Evolutionary conservation across 2,888 invertebrate species (phyloP).

Genomic region (Brachylomia viminalis): DNA sequence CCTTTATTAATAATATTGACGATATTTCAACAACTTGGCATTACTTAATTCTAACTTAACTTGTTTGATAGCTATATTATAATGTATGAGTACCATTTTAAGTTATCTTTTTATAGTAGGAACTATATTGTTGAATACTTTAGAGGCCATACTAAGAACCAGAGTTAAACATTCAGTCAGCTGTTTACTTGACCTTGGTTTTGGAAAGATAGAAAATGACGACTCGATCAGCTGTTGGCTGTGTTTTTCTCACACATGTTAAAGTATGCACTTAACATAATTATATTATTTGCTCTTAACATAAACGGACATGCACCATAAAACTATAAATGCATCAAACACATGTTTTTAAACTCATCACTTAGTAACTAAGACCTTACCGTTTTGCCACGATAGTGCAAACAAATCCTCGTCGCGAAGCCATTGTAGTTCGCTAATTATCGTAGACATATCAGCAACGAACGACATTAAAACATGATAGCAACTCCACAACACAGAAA

Average conservation of each 20-base stretch:
- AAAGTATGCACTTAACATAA: conserved; percentile 5
- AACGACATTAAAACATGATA: conserved; percentile 87
- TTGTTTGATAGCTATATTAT: too few relatives aligned
- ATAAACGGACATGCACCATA: not conserved
- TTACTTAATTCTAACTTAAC: conserved; percentile 8
- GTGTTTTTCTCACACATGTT: conserved; percentile 6
- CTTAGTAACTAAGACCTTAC: conserved; percentile 69
- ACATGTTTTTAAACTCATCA: not conserved
- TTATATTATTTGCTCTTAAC: conserved; percentile 18
- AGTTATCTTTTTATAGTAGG: not conserved
- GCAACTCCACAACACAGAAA: conserved; percentile 79
- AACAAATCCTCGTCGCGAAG: conserved; percentile 88
- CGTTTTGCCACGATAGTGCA: conserved; percentile 89
- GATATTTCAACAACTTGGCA: conserved; percentile 2
- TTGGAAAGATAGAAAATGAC: not conserved
- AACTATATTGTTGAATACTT: not conserved
- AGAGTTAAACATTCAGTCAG: conserved; percentile 12
- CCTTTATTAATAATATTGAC: not conserved
- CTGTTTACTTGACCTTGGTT: conserved; percentile 44
- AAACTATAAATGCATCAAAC: not conserved
- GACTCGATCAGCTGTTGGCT: conserved; percentile 25
- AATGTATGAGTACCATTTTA: not conserved
- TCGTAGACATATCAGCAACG: conserved; percentile 88
- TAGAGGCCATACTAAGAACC: not conserved
- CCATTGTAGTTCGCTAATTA: conserved; percentile 89